phyloP scores from a whole-genome alignment of 2,888 invertebrate species.

The Synergus itoensis region DNA sequence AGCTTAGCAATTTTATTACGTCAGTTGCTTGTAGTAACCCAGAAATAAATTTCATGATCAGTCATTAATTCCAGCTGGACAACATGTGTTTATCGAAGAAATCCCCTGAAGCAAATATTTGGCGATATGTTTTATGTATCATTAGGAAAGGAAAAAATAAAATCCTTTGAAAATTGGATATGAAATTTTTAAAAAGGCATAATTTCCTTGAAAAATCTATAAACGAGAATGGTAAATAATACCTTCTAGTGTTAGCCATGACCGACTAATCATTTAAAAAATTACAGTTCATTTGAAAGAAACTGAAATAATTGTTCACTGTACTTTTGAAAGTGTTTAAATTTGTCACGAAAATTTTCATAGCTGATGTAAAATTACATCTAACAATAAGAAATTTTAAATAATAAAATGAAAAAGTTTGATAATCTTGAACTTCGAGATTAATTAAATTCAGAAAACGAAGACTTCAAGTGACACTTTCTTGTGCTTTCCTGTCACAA shows the following conservation, averaged over 20 bases:
- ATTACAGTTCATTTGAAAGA: not conserved
- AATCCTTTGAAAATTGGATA: not conserved
- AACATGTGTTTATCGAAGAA: conserved; percentile 5
- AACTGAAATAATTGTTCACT: not conserved
- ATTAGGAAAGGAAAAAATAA: not conserved
- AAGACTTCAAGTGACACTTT: conserved; percentile 12
- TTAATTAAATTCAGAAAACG: conserved; percentile 1
- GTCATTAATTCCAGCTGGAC: not conserved
- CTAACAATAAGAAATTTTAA: not conserved
- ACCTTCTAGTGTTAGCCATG: not conserved
- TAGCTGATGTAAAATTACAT: not conserved
- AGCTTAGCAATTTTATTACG: not conserved
- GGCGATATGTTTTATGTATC: not conserved
- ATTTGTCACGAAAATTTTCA: not conserved
- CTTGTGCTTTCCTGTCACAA: not conserved
- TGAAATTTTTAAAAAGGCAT: not conserved
- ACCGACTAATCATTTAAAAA: not conserved
- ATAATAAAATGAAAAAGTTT: not conserved
- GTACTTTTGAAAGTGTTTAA: not conserved
- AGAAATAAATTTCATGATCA: not conserved
- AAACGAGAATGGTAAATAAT: not conserved
- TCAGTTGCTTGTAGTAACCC: not conserved
- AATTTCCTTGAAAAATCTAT: not conserved
- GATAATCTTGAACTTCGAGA: not conserved
- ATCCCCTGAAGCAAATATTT: not conserved